These are phyloP conservation scores for Styela clava DNA, from an alignment of 23 tunicate genomes.

Conservation along the genomic window DNA sequence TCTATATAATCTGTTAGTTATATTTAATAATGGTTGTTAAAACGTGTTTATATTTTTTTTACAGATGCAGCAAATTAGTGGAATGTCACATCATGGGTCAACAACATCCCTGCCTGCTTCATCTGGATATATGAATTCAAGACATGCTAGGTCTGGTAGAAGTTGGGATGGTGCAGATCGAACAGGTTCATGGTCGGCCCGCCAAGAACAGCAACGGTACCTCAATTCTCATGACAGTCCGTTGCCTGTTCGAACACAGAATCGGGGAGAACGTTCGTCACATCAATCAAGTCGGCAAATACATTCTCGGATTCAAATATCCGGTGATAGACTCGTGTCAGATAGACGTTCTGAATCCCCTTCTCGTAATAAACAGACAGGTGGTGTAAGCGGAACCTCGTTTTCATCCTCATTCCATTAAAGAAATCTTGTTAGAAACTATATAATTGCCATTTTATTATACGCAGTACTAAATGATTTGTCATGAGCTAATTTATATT, in stretches of 20 bases:
- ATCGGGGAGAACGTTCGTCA: slow-evolving; percentile 39
- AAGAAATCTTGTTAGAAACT: background rate
- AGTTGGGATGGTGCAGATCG: slow-evolving; percentile 82
- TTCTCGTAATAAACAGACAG: background rate
- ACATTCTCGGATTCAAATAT: slow-evolving; percentile 36
- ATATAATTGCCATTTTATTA: background rate
- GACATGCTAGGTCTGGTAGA: slow-evolving; percentile 65
- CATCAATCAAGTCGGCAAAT: slow-evolving; percentile 24
- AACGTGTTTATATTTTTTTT: background rate
- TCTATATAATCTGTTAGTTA: background rate
- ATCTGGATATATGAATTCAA: slow-evolving; percentile 31
- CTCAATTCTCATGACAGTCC: slow-evolving; percentile 63
- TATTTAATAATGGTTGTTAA: background rate
- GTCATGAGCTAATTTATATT: no score
- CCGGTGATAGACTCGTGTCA: slow-evolving; percentile 16
- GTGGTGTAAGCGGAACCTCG: slow-evolving; percentile 67
- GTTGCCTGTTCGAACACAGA: slow-evolving; percentile 46
- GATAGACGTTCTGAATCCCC: slow-evolving; percentile 18
- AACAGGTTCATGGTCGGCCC: slow-evolving; percentile 23
- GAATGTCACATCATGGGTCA: slow-evolving; percentile 69
- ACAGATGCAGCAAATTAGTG: background rate
- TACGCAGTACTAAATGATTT: background rate
- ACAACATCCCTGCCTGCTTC: slow-evolving; percentile 61
- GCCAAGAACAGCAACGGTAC: slow-evolving; percentile 17
- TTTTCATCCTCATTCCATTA: slow-evolving; percentile 87